These are phyloP conservation scores for Odocoileus virginianus DNA, from an alignment of 2,113 vertebrate genomes.

Conservation along the genomic window DNA sequence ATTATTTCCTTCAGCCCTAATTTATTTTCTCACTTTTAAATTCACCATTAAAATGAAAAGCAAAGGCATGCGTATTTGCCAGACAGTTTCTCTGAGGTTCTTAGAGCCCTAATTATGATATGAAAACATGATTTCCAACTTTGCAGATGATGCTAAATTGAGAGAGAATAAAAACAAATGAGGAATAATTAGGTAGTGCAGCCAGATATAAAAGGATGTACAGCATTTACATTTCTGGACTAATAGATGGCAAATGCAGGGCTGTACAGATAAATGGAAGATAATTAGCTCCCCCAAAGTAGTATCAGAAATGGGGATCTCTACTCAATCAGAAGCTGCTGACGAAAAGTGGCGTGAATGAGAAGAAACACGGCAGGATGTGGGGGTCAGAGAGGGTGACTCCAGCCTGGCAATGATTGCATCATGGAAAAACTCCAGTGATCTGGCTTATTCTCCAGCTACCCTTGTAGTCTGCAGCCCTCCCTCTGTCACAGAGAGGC, in stretches of 20 bases:
- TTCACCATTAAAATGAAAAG: slow-evolving; percentile 73
- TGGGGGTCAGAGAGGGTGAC: slow-evolving; percentile 6
- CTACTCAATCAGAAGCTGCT: slow-evolving; percentile 44
- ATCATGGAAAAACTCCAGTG: slow-evolving; percentile 55
- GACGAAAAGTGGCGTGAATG: slow-evolving; percentile 6
- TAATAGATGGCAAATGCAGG: slow-evolving; percentile 80
- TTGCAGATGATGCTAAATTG: slow-evolving; percentile 82
- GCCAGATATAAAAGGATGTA: slow-evolving; percentile 81
- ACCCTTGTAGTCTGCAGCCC: neutral
- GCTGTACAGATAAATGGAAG: slow-evolving; percentile 80
- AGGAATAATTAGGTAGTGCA: slow-evolving; percentile 82
- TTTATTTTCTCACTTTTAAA: slow-evolving; percentile 78
- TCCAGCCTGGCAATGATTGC: slow-evolving; percentile 37
- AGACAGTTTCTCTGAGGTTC: slow-evolving; percentile 73
- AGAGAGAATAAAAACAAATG: slow-evolving; percentile 85
- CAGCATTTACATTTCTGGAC: slow-evolving; percentile 78
- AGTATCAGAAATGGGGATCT: slow-evolving; percentile 68
- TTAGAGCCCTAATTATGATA: slow-evolving; percentile 82
- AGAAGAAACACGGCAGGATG: slow-evolving; percentile 18
- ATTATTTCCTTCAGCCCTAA: slow-evolving; percentile 76
- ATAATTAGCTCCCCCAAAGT: slow-evolving; percentile 77
- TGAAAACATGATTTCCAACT: slow-evolving; percentile 83
- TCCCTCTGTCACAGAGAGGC: neutral
- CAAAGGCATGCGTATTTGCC: slow-evolving; percentile 52
- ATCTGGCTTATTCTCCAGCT: slow-evolving; percentile 16